A percentile compares a stretch with the other conserved stretches of the same genome.
Conservation (phyloP, 2,888 invertebrate species). For the Drosophila niveifrons region DNA sequence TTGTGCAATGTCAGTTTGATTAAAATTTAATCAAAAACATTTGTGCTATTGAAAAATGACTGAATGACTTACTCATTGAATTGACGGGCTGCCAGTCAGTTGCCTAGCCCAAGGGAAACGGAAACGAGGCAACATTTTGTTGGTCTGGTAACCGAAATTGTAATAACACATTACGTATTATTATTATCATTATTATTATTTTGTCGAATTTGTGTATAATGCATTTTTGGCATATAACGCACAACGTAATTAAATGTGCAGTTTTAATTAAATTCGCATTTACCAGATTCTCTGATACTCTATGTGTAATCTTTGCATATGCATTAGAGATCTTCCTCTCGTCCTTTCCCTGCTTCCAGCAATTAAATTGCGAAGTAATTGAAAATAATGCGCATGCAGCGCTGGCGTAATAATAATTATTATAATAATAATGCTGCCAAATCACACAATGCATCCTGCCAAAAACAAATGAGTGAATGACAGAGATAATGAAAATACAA, state of each 20-base stretch:
- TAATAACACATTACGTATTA: neutral
- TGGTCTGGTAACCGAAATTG: neutral
- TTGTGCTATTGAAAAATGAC: slow-evolving; percentile 11
- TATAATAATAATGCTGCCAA: slow-evolving; percentile 55
- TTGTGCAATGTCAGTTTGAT: slow-evolving; percentile 49
- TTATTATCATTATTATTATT: slow-evolving; percentile 6
- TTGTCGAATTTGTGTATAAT: slow-evolving; percentile 10
- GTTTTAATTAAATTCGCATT: slow-evolving; percentile 76
- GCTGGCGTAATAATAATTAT: slow-evolving; percentile 56
- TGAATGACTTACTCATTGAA: slow-evolving; percentile 13
- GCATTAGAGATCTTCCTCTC: slow-evolving; percentile 6
- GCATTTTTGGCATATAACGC: slow-evolving; percentile 40
- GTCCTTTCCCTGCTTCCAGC: neutral
- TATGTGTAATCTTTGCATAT: slow-evolving; percentile 1
- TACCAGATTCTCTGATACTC: slow-evolving; percentile 22
- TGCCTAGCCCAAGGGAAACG: neutral
- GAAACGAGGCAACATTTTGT: neutral
- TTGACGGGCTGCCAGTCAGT: slow-evolving; percentile 10
- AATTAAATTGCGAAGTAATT: slow-evolving; percentile 57
- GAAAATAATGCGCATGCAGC: slow-evolving; percentile 57
- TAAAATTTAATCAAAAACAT: slow-evolving; percentile 50
- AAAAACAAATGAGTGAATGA: slow-evolving; percentile 30
- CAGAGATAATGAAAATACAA: neutral
- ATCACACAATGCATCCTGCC: slow-evolving; percentile 53
- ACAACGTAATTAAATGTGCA: slow-evolving; percentile 65